phyloP scores from a whole-genome alignment of 2,113 vertebrate species.

The Eidolon helvum region DNA sequence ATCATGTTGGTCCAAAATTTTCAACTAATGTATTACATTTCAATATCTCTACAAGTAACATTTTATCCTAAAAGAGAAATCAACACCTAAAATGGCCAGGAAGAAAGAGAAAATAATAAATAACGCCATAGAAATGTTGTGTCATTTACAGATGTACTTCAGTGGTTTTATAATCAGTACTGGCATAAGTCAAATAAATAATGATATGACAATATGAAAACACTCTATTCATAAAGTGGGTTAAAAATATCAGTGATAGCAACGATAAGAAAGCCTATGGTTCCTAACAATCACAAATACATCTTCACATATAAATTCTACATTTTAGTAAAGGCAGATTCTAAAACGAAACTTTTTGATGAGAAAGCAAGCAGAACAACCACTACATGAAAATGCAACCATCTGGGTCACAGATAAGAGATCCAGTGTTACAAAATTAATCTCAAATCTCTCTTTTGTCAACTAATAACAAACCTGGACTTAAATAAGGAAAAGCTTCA shows the following conservation, averaged over 20 bases:
- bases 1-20: not conserved
- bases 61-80: not conserved
- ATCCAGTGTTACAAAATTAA: not conserved
- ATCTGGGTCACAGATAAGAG: not conserved
- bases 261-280: not conserved
- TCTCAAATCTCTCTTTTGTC: not conserved
- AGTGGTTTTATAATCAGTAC: not conserved
- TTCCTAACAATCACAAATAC: not conserved
- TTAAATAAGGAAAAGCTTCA: not conserved
- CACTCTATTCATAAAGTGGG: not conserved
- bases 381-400: not conserved
- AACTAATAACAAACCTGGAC: not conserved
- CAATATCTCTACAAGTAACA: not conserved
- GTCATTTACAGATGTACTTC: not conserved
- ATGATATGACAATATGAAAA: not conserved
- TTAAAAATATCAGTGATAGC: not conserved
- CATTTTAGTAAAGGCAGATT: not conserved
- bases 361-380: not conserved
- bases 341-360: not conserved
- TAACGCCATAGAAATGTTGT: not conserved
- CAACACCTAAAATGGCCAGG: not conserved
- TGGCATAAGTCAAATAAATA: not conserved
- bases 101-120: not conserved
- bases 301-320: not conserved
- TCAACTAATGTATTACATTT: not conserved